A percentile compares a stretch with the other conserved stretches of the same genome.
phyloP scores from a whole-genome alignment of 2,113 vertebrate genomes.

The Hypomesus transpacificus region DNA sequence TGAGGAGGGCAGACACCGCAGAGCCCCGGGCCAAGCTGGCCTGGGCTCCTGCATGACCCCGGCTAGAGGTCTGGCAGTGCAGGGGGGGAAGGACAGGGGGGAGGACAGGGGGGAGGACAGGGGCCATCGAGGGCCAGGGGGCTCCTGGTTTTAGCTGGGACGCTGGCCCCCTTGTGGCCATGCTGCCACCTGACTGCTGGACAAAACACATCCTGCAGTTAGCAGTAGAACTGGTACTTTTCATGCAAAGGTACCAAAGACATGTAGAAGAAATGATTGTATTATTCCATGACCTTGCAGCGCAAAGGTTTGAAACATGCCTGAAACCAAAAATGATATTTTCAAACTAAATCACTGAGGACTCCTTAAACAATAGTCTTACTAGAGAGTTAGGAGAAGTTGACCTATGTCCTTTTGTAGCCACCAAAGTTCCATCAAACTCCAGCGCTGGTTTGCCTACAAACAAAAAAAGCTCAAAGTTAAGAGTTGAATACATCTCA shows the following conservation, averaged over 20 bases:
- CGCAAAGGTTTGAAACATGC: background rate
- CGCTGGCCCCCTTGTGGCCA: conserved; percentile 23
- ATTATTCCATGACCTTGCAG: background rate
- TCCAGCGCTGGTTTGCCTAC: conserved; percentile 63
- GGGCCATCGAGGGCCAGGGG: conserved; percentile 43
- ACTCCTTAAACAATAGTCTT: conserved; percentile 27
- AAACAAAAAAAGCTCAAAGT: conserved; percentile 31
- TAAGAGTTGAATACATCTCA: background rate
- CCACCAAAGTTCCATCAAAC: conserved; percentile 49
- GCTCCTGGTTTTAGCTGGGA: conserved; percentile 44
- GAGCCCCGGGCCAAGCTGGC: conserved; percentile 45
- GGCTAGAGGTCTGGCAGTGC: conserved; percentile 34
- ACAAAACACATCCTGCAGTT: conserved; percentile 19
- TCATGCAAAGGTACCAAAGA: background rate
- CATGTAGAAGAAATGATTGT: background rate
- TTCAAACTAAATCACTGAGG: background rate
- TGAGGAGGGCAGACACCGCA: conserved; percentile 50
- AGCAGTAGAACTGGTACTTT: background rate
- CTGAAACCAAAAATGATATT: background rate
- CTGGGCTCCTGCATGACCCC: conserved; percentile 30
- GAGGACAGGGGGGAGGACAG: conserved; percentile 13
- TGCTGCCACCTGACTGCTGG: conserved; percentile 44
- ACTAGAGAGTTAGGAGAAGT: conserved; percentile 61
- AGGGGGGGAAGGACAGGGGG: conserved; percentile 32
- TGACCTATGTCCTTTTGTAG: conserved; percentile 58